Percentiles rank a stretch among this genome's conserved stretches.
phyloP scores from a whole-genome alignment of 2,797 vertebrate species.

The Argya squamiceps region DNA sequence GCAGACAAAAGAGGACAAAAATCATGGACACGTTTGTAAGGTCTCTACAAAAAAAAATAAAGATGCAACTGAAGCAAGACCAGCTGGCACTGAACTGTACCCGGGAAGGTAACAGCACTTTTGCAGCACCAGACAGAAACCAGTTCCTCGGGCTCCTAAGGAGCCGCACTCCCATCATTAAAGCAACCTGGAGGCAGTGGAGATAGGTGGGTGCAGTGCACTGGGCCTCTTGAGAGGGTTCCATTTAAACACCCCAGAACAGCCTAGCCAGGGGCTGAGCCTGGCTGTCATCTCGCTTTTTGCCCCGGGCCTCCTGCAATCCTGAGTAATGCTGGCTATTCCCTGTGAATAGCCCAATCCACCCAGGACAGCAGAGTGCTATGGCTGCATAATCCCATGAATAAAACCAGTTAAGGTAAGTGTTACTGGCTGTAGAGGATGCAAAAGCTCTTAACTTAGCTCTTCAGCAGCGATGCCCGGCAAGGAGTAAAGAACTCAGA shows the following conservation, averaged over 20 bases:
- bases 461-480: neutral
- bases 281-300: neutral
- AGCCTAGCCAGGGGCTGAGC: neutral
- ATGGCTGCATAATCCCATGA: neutral
- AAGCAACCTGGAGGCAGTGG: neutral
- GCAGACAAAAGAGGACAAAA: neutral
- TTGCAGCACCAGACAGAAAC: neutral
- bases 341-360: neutral
- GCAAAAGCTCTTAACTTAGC: neutral
- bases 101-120: neutral
- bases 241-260: accelerated
- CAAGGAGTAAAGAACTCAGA: neutral
- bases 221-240: neutral
- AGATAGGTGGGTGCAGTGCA: neutral
- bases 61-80: neutral
- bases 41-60: neutral
- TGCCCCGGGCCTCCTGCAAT: neutral
- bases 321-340: neutral
- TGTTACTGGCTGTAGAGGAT: neutral
- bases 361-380: neutral
- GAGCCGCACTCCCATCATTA: neutral
- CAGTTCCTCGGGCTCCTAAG: neutral
- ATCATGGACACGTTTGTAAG: neutral
- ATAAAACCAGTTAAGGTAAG: neutral
- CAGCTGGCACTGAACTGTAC: neutral